Percentiles rank a stretch among this genome's conserved stretches.
These are phyloP conservation scores for Drosophila orena DNA, from an alignment of 1,140 invertebrate species.

Conservation along the genomic window DNA sequence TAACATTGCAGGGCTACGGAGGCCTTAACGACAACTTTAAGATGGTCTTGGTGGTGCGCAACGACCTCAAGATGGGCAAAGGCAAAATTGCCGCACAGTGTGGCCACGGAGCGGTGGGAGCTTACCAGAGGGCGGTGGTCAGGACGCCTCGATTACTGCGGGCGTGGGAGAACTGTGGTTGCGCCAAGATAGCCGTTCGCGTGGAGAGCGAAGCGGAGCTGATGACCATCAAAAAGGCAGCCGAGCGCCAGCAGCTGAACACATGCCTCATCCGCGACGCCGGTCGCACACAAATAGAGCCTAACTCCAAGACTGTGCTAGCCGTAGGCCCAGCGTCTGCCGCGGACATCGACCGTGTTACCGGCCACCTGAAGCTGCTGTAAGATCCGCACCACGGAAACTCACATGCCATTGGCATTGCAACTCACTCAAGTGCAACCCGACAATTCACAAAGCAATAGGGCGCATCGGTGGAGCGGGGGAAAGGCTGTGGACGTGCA, in stretches of 20 bases:
- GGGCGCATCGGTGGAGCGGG: slow-evolving; percentile 15
- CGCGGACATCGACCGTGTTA: slow-evolving; percentile 91
- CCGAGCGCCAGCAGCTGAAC: slow-evolving; percentile 89
- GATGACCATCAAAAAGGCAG: slow-evolving; percentile 88
- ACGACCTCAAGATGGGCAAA: slow-evolving; percentile 96
- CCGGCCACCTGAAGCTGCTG: slow-evolving; percentile 94
- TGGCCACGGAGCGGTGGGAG: slow-evolving; percentile 94
- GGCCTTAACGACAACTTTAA: slow-evolving; percentile 88
- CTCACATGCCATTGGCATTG: slow-evolving; percentile 30
- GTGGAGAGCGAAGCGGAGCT: slow-evolving; percentile 89
- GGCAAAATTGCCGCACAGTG: slow-evolving; percentile 97
- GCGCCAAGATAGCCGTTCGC: slow-evolving; percentile 93
- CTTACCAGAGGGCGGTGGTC: slow-evolving; percentile 89
- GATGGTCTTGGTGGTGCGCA: slow-evolving; percentile 94
- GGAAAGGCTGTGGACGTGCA: slow-evolving; percentile 54
- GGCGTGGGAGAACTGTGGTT: slow-evolving; percentile 91
- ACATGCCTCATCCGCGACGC: slow-evolving; percentile 93
- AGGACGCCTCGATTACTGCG: slow-evolving; percentile 88
- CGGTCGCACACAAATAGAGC: slow-evolving; percentile 94
- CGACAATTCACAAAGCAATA: slow-evolving; percentile 68
- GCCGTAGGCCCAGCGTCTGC: slow-evolving; percentile 94
- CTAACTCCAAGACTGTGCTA: slow-evolving; percentile 94
- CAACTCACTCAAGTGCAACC: slow-evolving; percentile 26
- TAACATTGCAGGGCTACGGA: slow-evolving; percentile 45
- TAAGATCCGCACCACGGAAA: slow-evolving; percentile 82